Evolutionary conservation across 2,888 invertebrate species (phyloP).

Genomic region (Arrhopalites spinosus): DNA sequence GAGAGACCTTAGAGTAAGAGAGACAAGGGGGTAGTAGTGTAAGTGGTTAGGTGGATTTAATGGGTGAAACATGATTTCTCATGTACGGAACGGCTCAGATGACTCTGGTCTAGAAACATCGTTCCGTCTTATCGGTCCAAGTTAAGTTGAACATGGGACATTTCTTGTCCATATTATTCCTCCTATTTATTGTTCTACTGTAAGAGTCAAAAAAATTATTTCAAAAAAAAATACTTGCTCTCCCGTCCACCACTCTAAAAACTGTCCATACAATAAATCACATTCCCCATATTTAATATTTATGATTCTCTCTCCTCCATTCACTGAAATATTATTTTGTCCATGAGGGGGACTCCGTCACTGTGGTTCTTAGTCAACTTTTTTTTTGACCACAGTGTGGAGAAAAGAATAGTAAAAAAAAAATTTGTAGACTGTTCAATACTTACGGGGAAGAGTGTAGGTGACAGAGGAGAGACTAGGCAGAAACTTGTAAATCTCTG

Average conservation of each 20-base stretch:
- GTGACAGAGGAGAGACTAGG: background rate
- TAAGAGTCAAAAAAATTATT: background rate
- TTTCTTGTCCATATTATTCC: too few relatives aligned
- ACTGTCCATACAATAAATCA: too few relatives aligned
- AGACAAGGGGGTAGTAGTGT: background rate
- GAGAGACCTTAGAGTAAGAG: background rate
- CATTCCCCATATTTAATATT: too few relatives aligned
- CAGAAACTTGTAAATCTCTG: conserved; percentile 20
- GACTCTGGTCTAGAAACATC: background rate
- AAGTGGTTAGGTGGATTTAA: conserved; percentile 33
- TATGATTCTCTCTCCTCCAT: too few relatives aligned
- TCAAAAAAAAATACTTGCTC: background rate
- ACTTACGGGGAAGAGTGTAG: background rate
- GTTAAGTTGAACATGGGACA: background rate
- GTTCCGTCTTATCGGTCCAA: conserved; percentile 1
- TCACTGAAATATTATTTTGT: too few relatives aligned
- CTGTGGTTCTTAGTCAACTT: too few relatives aligned
- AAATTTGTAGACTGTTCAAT: too few relatives aligned
- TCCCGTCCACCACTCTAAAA: too few relatives aligned
- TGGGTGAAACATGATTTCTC: conserved; percentile 47
- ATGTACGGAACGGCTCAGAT: conserved; percentile 39
- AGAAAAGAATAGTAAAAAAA: too few relatives aligned
- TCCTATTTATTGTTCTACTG: too few relatives aligned
- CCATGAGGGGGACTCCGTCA: too few relatives aligned
- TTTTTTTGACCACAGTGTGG: too few relatives aligned